Conservation (phyloP, 2,888 invertebrate genomes). For the Campoplex capitator region DNA sequence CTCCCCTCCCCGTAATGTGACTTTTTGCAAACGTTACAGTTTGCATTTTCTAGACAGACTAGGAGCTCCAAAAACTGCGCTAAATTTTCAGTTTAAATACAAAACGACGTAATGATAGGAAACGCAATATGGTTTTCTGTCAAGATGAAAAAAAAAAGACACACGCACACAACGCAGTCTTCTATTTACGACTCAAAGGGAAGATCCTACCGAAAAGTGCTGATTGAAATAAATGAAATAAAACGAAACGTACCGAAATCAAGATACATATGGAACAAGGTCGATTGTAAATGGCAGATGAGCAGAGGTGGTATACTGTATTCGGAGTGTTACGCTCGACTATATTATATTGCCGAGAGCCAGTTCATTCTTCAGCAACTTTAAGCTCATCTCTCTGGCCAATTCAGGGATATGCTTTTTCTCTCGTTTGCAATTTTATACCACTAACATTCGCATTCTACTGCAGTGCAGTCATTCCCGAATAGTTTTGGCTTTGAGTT, state of each 20-base stretch:
- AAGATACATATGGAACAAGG: neutral
- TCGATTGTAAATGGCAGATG: constrained; percentile 4
- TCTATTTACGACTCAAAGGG: neutral
- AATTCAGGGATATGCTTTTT: constrained; percentile 33
- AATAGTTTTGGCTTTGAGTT: constrained; percentile 63
- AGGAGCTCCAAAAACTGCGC: neutral
- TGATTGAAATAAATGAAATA: constrained; percentile 17
- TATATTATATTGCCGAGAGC: constrained; percentile 27
- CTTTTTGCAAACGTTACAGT: too few species aligned
- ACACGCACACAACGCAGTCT: neutral
- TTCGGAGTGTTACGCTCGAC: constrained; percentile 1
- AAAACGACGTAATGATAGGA: neutral
- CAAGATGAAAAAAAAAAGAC: neutral
- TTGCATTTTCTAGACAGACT: too few species aligned
- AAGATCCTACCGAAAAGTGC: neutral
- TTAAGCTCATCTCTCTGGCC: constrained; percentile 30
- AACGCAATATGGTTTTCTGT: neutral
- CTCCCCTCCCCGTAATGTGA: too few species aligned
- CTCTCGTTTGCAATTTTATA: constrained; percentile 68
- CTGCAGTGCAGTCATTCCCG: constrained; percentile 71
- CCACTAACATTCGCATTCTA: constrained; percentile 71
- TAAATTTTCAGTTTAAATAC: neutral
- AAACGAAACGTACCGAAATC: neutral
- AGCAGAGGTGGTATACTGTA: neutral
- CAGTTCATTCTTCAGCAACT: constrained; percentile 12